These are phyloP conservation scores for Cheirogaleus major DNA, from an alignment of 2,797 vertebrate genomes.

Conservation along the genomic window DNA sequence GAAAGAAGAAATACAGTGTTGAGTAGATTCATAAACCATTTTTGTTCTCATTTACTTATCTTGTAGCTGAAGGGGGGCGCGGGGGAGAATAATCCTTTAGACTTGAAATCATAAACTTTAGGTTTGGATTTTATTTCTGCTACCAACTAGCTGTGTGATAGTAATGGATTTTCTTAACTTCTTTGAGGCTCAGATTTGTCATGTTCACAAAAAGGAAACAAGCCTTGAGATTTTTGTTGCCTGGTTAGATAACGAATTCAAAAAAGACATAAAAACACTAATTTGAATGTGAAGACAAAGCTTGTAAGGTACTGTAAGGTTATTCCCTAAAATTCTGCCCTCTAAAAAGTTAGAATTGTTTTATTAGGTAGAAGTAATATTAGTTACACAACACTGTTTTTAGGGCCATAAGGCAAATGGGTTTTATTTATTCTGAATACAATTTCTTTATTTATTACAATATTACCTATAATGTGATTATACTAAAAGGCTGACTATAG, in stretches of 20 bases:
- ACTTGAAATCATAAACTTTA: not conserved
- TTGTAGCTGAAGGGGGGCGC: not conserved
- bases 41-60: not conserved
- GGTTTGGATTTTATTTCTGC: not conserved
- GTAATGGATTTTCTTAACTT: not conserved
- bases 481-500: not conserved
- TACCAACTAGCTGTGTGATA: not conserved
- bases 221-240: not conserved
- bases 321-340: not conserved
- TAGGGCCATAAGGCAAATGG: not conserved
- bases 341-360: not conserved
- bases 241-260: not conserved
- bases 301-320: not conserved
- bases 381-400: not conserved
- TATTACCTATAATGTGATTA: not conserved
- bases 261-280: not conserved
- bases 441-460: not conserved
- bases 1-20: not conserved
- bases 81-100: not conserved
- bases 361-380: not conserved
- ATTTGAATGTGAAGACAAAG: not conserved
- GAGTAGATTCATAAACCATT: not conserved
- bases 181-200: not conserved
- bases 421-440: not conserved
- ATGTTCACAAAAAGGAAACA: not conserved